These are phyloP conservation scores for Ceyx cyanopectus DNA, from an alignment of 2,113 vertebrate species.

Conservation along the genomic window DNA sequence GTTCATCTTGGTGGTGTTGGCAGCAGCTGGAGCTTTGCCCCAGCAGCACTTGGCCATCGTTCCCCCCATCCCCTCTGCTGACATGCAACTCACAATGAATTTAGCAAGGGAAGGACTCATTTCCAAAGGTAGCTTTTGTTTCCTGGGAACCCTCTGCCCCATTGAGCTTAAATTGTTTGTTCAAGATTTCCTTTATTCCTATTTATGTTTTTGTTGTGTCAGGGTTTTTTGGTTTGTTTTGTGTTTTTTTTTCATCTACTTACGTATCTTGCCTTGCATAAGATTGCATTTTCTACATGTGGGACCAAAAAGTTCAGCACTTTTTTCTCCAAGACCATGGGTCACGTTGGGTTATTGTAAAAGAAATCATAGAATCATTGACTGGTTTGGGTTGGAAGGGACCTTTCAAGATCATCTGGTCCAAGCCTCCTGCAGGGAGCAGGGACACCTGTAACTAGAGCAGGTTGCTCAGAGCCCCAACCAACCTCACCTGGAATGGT, in stretches of 20 bases:
- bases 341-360: fast-evolving
- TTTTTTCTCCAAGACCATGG: neutral
- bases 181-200: neutral
- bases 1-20: fast-evolving
- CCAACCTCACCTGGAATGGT: no score
- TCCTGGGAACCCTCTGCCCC: neutral
- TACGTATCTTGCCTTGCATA: neutral
- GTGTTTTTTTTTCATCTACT: neutral
- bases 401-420: neutral
- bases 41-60: fast-evolving
- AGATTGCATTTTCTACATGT: neutral
- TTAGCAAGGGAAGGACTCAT: neutral
- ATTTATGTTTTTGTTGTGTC: neutral
- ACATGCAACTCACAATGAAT: neutral
- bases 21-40: neutral
- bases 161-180: fast-evolving
- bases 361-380: neutral
- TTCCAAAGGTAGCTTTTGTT: neutral
- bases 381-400: neutral
- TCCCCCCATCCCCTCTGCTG: neutral
- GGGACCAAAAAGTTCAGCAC: neutral
- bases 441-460: neutral
- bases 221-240: no score
- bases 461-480: neutral
- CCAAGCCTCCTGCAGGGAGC: neutral